Conservation (phyloP, 2,888 invertebrate species). For the Strigamia maritima region DNA sequence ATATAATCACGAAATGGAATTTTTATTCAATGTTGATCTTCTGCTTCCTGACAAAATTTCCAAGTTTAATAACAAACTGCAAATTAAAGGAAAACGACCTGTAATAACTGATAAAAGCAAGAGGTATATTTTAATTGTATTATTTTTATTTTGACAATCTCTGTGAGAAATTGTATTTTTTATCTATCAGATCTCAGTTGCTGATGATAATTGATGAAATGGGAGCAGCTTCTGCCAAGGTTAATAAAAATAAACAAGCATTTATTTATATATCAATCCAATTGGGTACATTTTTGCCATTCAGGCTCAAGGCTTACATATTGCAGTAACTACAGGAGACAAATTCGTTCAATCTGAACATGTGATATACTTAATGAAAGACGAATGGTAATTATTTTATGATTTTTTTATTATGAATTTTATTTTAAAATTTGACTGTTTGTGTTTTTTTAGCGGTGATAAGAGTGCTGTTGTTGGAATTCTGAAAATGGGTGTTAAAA, state of each 20-base stretch:
- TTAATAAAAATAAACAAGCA: slow-evolving; percentile 12
- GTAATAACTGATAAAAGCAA: background rate
- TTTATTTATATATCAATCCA: background rate
- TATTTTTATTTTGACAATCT: background rate
- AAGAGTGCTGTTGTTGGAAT: slow-evolving; percentile 64
- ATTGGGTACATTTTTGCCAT: background rate
- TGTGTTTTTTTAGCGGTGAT: slow-evolving; percentile 57
- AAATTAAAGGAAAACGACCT: background rate
- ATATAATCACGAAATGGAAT: slow-evolving; percentile 35
- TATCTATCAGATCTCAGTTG: slow-evolving; percentile 5
- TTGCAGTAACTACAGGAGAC: slow-evolving; percentile 40
- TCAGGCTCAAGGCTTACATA: slow-evolving; percentile 41
- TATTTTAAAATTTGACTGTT: too few relatives aligned
- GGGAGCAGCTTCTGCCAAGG: slow-evolving; percentile 42
- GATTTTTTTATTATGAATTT: too few relatives aligned
- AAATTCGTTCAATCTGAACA: slow-evolving; percentile 40
- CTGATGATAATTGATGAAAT: slow-evolving; percentile 39
- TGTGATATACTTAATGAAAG: slow-evolving; percentile 41
- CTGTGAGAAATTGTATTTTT: background rate
- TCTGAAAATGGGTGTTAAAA: slow-evolving; percentile 85
- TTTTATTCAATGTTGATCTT: slow-evolving; percentile 31
- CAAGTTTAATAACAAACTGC: slow-evolving; percentile 18
- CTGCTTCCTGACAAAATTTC: slow-evolving; percentile 34
- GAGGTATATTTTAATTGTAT: background rate
- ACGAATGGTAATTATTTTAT: slow-evolving; percentile 28